These are phyloP conservation scores for Falcaria lacertinaria DNA, from an alignment of 2,888 invertebrate species.

Conservation along the genomic window DNA sequence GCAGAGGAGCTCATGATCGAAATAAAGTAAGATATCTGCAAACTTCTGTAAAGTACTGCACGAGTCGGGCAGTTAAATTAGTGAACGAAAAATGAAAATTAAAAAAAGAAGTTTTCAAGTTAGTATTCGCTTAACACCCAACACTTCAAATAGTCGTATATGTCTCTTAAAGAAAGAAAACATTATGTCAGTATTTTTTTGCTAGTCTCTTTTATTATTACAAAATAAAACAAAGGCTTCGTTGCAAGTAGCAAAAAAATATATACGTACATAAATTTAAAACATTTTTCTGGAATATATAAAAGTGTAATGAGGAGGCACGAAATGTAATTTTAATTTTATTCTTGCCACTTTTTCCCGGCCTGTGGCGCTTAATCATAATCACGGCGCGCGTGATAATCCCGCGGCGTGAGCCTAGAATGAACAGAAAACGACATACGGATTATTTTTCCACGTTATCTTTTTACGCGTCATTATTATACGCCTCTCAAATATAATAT, in stretches of 20 bases:
- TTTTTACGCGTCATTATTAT: neutral
- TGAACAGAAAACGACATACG: constrained; percentile 56
- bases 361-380: constrained; percentile 59
- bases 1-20: too few relatives aligned
- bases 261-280: constrained; percentile 9
- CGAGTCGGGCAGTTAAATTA: too few relatives aligned
- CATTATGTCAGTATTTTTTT: too few relatives aligned
- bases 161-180: too few relatives aligned
- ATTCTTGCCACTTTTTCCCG: constrained; percentile 46
- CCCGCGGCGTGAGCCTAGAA: constrained; percentile 40
- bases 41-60: too few relatives aligned
- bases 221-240: neutral
- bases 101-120: too few relatives aligned
- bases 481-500: constrained; percentile 9
- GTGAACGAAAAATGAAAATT: too few relatives aligned
- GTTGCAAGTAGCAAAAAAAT: neutral
- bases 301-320: constrained; percentile 43
- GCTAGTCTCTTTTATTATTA: too few relatives aligned
- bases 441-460: constrained; percentile 29
- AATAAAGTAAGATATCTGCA: too few relatives aligned
- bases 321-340: constrained; percentile 61
- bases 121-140: too few relatives aligned
- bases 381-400: constrained; percentile 62
- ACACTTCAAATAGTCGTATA: too few relatives aligned
- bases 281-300: constrained; percentile 27